Conservation (phyloP, 2,888 invertebrate genomes). For the Drosophila limbata region DNA sequence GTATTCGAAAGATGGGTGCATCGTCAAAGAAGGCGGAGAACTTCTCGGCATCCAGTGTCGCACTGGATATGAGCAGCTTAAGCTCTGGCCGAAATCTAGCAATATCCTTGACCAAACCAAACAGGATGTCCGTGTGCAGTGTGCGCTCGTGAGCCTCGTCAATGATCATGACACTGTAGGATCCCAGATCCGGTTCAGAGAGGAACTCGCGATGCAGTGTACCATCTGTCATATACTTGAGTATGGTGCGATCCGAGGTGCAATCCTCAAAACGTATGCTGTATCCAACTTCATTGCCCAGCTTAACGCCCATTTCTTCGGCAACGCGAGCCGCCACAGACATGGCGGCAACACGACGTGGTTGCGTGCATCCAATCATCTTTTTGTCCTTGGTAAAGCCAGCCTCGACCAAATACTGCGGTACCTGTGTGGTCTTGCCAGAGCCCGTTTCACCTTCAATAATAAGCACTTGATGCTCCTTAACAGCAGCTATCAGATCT, state of each 20-base stretch:
- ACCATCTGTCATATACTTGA: conserved; percentile 99
- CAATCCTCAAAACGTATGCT: conserved; percentile 99
- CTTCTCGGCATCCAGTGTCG: conserved; percentile 98
- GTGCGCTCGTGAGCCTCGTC: conserved; percentile 99
- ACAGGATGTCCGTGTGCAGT: conserved; percentile 98
- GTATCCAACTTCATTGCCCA: conserved; percentile 96
- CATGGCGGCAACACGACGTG: conserved; percentile 99
- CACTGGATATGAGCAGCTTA: conserved; percentile 98
- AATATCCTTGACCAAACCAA: conserved; percentile 98
- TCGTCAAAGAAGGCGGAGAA: conserved; percentile 99
- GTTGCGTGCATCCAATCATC: conserved; percentile 98
- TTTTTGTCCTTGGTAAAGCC: conserved; percentile 94
- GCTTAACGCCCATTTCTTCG: conserved; percentile 98
- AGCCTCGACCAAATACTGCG: conserved; percentile 98
- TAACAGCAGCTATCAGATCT: conserved; percentile 96
- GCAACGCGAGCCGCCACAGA: conserved; percentile 99
- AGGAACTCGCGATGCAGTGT: conserved; percentile 98
- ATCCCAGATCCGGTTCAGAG: conserved; percentile 97
- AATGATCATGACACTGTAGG: conserved; percentile 99
- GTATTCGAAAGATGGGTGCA: conserved; percentile 98
- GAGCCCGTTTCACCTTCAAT: conserved; percentile 99
- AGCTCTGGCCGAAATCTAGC: conserved; percentile 96
- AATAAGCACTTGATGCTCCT: conserved; percentile 94
- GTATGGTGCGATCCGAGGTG: conserved; percentile 97
- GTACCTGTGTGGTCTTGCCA: conserved; percentile 99